These are phyloP conservation scores for Gephyroberyx darwinii DNA, from an alignment of 2,797 vertebrate genomes.

Conservation along the genomic window DNA sequence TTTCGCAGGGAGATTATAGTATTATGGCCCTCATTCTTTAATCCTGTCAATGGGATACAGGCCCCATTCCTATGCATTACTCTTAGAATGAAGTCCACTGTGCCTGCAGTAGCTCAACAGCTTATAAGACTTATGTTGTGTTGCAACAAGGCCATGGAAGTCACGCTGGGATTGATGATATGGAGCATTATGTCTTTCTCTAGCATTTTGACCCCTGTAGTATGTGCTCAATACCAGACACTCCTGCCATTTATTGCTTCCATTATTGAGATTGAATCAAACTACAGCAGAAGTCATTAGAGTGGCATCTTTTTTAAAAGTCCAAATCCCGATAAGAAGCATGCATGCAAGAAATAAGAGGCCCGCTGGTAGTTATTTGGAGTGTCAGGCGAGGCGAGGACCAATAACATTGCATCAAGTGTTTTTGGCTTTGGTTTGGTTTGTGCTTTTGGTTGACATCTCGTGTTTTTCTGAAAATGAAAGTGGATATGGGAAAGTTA, in stretches of 20 bases:
- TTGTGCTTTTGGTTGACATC: slow-evolving; percentile 1
- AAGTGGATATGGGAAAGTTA: slow-evolving; percentile 6
- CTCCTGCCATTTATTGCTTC: slow-evolving; percentile 13
- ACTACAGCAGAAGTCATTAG: too few species aligned
- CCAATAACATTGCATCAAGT: not conserved
- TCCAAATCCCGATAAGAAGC: not conserved
- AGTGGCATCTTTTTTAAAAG: not conserved
- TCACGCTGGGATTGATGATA: slow-evolving; percentile 59
- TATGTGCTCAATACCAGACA: not conserved
- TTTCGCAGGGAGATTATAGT: slow-evolving; percentile 75
- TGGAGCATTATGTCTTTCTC: slow-evolving; percentile 54
- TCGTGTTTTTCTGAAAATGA: slow-evolving; percentile 2
- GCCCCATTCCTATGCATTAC: slow-evolving; percentile 47
- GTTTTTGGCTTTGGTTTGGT: slow-evolving; percentile 13
- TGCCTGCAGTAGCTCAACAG: slow-evolving; percentile 62
- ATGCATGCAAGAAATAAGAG: not conserved
- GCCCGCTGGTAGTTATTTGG: not conserved
- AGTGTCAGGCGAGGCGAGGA: not conserved
- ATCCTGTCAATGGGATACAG: slow-evolving; percentile 76
- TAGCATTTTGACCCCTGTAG: slow-evolving; percentile 40
- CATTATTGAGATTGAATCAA: too few species aligned
- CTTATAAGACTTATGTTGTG: slow-evolving; percentile 63
- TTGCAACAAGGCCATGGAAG: slow-evolving; percentile 65
- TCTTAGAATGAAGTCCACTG: slow-evolving; percentile 65
- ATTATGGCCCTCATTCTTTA: slow-evolving; percentile 72